Evolutionary conservation across 1,140 invertebrate genomes (phyloP), one percentile per base, ranked within the genome.

Genomic region (Planococcus citri): DNA sequence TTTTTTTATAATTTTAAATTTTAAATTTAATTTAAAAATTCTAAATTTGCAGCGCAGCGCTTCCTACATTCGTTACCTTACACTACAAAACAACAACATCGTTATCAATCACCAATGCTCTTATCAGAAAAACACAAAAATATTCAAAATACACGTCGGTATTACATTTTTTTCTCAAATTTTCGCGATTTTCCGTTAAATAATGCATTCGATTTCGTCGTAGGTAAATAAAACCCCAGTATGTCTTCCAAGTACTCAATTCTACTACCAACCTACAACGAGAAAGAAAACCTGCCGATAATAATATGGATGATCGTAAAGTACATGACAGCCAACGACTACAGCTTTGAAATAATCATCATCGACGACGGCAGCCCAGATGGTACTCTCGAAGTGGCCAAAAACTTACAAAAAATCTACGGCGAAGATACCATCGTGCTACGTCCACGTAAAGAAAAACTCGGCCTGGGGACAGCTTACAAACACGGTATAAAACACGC

Each of bases 361-460:
- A 97, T 99, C 76, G 97, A 99, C 80, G 97, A 99, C 85, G 94
- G 91, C 69, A 98, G 95, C 78, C 97, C 97, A 29, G 97, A 99
- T 83, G 96, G 96, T 22, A 99, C 97, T 4, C 79, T 90, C 70
- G 90, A 98, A 70, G 91, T 94, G 33, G 97, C 95, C 0, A 88
- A 94, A 79, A 85, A 96, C 75, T 78, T 99, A 20, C 90, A 98
- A 79, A 85, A 87, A 64, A 86, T 99, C 41, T 99, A 97, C 80
- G 96, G 96, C 0, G 82, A 88, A 51, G 84, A 91, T 70, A 94
- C 87, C 84, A 97, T 99, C 76, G 81, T 97, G 6, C 79, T 99
- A 21, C 83, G 86, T 71, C 95, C 96, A 0, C 83, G 97, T 74
- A 88, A 88, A 73, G 92, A 92, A 72, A 99, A 99, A 80, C 81